phyloP scores from a whole-genome alignment of 2,888 invertebrate genomes.

The Allolobophora icterica region DNA sequence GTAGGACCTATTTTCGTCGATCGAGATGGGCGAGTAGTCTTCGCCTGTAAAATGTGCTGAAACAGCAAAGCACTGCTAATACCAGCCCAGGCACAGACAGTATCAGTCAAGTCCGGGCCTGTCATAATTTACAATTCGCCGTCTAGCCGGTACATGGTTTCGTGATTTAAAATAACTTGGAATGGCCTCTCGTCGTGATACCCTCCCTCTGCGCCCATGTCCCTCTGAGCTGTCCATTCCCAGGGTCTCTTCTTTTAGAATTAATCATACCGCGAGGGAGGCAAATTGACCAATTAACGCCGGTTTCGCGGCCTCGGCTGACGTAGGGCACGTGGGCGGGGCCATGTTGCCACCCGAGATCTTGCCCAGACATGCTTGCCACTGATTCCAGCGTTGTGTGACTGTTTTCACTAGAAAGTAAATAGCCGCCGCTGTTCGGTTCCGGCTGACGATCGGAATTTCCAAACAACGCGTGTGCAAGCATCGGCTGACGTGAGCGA shows the following conservation, averaged over 20 bases:
- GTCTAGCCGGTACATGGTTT: background rate
- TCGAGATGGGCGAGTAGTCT: background rate
- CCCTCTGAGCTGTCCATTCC: background rate
- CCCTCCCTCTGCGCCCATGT: background rate
- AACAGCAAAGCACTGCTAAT: background rate
- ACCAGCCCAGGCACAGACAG: background rate
- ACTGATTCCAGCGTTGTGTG: too few species aligned
- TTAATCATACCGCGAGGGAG: background rate
- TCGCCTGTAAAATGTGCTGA: background rate
- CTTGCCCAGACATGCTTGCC: background rate
- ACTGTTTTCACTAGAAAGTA: background rate
- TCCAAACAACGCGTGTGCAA: background rate
- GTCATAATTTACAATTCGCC: background rate
- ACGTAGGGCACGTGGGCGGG: background rate
- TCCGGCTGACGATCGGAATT: background rate
- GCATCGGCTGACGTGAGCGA: background rate
- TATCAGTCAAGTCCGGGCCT: background rate
- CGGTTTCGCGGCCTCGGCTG: background rate
- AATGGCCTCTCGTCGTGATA: background rate
- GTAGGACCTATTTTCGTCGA: background rate
- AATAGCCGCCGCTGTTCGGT: background rate
- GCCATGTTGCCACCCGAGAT: background rate
- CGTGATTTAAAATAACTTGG: slow-evolving; percentile 9
- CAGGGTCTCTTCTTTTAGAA: slow-evolving; percentile 17
- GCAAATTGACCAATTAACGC: background rate